Evolutionary conservation across 2,797 vertebrate genomes (phyloP).

Genomic region (Heliangelus exortis): DNA sequence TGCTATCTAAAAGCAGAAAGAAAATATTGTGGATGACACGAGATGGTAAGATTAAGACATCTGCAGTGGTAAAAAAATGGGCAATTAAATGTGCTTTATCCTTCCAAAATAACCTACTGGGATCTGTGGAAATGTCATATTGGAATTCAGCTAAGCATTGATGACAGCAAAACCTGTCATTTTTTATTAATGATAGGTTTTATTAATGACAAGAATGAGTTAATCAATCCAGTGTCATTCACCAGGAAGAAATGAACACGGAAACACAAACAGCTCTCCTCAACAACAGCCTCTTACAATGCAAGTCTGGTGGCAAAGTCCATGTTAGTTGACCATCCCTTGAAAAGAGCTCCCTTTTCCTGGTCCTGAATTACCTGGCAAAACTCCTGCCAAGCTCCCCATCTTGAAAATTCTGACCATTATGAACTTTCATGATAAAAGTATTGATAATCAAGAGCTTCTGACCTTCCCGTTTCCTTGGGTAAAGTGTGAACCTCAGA

Average conservation of each 20-base stretch:
- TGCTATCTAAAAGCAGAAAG: not conserved
- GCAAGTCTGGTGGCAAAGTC: fast-evolving
- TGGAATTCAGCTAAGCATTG: not conserved
- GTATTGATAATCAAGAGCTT: not conserved
- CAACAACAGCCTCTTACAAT: not conserved
- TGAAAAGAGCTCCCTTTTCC: not conserved
- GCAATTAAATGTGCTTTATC: not conserved
- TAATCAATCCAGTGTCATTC: not conserved
- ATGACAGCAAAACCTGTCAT: not conserved
- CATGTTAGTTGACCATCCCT: not conserved
- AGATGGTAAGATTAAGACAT: not conserved
- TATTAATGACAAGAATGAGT: not conserved
- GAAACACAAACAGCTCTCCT: not conserved
- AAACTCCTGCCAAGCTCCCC: not conserved
- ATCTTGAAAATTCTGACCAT: not conserved
- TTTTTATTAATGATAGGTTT: not conserved
- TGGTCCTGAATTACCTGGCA: not conserved
- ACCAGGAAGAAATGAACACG: fast-evolving
- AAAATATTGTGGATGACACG: not conserved
- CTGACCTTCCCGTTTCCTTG: not conserved
- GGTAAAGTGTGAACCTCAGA: not conserved
- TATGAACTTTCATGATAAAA: not conserved
- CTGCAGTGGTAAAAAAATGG: not conserved
- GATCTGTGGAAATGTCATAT: not conserved
- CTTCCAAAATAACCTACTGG: not conserved